phyloP scores from a whole-genome alignment of 2,797 vertebrate species.

The Chiloscyllium punctatum region DNA sequence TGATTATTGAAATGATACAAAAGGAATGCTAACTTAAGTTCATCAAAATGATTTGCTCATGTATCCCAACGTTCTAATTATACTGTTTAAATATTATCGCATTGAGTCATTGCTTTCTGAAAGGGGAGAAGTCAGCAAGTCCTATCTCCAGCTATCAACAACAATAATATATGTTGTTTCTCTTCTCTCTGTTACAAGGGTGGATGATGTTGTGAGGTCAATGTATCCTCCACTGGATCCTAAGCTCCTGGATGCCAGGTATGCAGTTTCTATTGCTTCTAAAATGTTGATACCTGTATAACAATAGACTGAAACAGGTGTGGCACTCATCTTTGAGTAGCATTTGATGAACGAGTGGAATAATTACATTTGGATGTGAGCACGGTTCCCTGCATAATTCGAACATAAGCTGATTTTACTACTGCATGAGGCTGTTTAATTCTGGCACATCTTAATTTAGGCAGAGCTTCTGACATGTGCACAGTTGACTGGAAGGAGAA shows the following conservation, averaged over 20 bases:
- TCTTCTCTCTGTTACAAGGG: conserved; percentile 55
- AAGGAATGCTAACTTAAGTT: not conserved
- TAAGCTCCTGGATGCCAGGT: conserved; percentile 91
- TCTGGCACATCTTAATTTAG: not conserved
- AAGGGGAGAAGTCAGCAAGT: not conserved
- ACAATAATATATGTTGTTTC: not conserved
- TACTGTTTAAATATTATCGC: not conserved
- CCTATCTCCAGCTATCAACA: not conserved
- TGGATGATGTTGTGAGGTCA: conserved; percentile 88
- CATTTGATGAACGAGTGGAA: not conserved
- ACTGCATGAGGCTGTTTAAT: not conserved
- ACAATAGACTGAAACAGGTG: no score
- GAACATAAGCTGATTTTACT: not conserved
- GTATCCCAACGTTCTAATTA: not conserved
- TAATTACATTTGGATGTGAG: not conserved
- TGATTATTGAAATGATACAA: not conserved
- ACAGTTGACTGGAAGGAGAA: not conserved
- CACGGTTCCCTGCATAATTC: not conserved
- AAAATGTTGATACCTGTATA: not conserved
- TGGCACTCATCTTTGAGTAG: not conserved
- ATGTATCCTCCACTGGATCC: conserved; percentile 95
- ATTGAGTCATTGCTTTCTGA: not conserved
- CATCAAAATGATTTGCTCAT: not conserved
- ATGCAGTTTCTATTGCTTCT: conserved; percentile 41
- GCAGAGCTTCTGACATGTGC: not conserved